phyloP scores from a whole-genome alignment of 2,888 invertebrate species.

The Stegana nigrithorax region DNA sequence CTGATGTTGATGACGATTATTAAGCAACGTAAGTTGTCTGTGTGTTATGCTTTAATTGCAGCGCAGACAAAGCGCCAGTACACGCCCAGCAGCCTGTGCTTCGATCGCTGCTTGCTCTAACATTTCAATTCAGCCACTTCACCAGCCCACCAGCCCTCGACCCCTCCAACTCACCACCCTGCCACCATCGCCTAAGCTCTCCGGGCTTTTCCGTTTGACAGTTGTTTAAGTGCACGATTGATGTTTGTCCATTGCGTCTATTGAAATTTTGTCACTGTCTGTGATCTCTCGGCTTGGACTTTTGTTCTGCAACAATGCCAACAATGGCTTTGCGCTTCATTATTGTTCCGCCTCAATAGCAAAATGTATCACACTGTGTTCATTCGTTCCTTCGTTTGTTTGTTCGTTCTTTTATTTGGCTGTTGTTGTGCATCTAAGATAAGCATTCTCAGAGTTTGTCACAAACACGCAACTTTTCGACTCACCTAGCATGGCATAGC shows the following conservation, averaged over 20 bases:
- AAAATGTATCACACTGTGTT: constrained; percentile 17
- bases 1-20: too few relatives aligned
- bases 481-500: constrained; percentile 30
- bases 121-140: too few relatives aligned
- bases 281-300: constrained; percentile 9
- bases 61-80: too few relatives aligned
- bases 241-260: neutral
- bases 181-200: too few relatives aligned
- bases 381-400: constrained; percentile 25
- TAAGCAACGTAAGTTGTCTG: too few relatives aligned
- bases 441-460: constrained; percentile 56
- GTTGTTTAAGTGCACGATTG: constrained; percentile 21
- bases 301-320: too few relatives aligned
- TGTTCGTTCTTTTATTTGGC: constrained; percentile 22
- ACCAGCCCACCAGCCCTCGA: too few relatives aligned
- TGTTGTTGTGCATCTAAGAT: constrained; percentile 57
- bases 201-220: too few relatives aligned
- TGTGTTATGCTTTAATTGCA: too few relatives aligned
- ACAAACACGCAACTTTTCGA: constrained; percentile 53
- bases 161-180: too few relatives aligned
- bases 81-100: too few relatives aligned
- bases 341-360: neutral
- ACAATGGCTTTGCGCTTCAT: constrained; percentile 23
- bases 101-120: neutral
- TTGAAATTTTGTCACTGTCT: neutral